Evolutionary conservation across 2,113 vertebrate species (phyloP), one percentile per base, ranked within the genome.

Genomic region (Romanogobio albipinnatus): DNA sequence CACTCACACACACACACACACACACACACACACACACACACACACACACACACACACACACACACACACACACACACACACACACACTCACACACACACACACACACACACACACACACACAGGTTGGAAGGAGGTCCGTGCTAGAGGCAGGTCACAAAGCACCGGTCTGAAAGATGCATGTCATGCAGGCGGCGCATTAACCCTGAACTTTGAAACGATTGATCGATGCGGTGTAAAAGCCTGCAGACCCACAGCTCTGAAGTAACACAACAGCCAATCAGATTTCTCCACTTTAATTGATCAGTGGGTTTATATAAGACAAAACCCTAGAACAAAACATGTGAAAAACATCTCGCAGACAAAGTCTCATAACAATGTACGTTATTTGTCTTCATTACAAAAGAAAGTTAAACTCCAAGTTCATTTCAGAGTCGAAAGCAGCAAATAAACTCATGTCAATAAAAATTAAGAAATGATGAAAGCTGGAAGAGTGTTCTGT

Each of bases 221-320:
- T 17, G 59, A 39, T 62, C 11, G 26, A 14, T 62, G 58, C 22
- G 43, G 22, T 24, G 39, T 33, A 47, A 47, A 39, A 73, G 70
- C 43, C 76, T 26, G 76, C 36, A 47, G n/a, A 78, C 13, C 11
- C 58, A 43, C 33, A n/a, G 15, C 26, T 56, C 49, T 26, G n/a
- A 53, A 79, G 19, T 10, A 59, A 89, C 88, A 84, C 86, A 90
- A 81, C 49, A 61, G 76, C 22, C 47, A 24, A 14, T 87, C 92
- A 91, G 89, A 93, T 94, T 95, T 96, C 91, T 94, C 91, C 92
- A 91, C 89, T 91, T 95, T 95, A 94, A 93, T 94, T 89, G 90
- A 94, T 94, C 88, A 87, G 96, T 96, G 95, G 95, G 71, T 96
- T 75, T 96, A 96, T 96, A 95, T 96, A 97, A 97, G 94, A 95